These are phyloP conservation scores for Campylomormyrus tamandua DNA, from an alignment of 2,113 vertebrate species.

Conservation along the genomic window DNA sequence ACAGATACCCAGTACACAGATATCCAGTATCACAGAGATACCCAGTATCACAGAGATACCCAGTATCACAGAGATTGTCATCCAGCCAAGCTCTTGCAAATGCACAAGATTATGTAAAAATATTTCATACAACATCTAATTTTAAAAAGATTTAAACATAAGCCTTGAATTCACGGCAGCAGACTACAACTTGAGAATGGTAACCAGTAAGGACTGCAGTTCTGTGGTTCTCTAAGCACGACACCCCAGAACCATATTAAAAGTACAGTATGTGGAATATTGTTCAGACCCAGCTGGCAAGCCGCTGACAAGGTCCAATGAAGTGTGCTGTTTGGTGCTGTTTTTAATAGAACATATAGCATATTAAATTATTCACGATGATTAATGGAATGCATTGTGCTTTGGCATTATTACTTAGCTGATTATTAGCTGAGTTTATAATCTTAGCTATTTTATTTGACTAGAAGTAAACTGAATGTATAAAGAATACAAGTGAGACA, in stretches of 20 bases:
- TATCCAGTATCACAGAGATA: too few species aligned
- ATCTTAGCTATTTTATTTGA: background rate
- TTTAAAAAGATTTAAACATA: background rate
- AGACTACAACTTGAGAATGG: background rate
- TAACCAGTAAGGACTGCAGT: conserved; percentile 24
- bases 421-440: background rate
- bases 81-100: background rate
- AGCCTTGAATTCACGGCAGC: conserved; percentile 9
- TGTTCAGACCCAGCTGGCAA: conserved; percentile 21
- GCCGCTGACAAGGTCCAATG: conserved; percentile 1
- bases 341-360: conserved; percentile 3
- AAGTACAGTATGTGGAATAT: conserved; percentile 1
- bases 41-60: too few species aligned
- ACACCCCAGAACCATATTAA: background rate
- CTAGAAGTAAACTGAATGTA: background rate
- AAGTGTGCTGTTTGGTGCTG: conserved; percentile 5
- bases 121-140: background rate
- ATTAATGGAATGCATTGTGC: background rate
- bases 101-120: background rate
- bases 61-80: background rate
- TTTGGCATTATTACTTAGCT: background rate
- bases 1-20: too few species aligned
- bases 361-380: conserved; percentile 12
- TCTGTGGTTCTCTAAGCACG: conserved; percentile 30
- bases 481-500: background rate